Evolutionary conservation across 2,888 invertebrate genomes (phyloP).

Genomic region (Drosophila monieri): DNA sequence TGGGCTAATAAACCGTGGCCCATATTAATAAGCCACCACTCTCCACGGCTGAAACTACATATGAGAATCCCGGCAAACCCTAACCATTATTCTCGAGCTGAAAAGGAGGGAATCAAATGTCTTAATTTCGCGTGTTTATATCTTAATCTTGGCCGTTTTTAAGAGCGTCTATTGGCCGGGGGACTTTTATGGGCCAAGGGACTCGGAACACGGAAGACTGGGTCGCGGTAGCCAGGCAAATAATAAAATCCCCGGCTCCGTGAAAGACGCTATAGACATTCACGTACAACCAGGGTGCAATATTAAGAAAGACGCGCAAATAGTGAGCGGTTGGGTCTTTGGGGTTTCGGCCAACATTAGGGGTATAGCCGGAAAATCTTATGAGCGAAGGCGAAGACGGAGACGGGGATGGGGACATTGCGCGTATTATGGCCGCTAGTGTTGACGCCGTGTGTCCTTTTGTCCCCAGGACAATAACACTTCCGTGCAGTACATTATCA

Average conservation of each 20-base stretch:
- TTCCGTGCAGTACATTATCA: constrained; percentile 79
- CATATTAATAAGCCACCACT: constrained; percentile 22
- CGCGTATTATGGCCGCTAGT: constrained; percentile 65
- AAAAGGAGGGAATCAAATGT: constrained; percentile 33
- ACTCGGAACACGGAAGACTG: constrained; percentile 22
- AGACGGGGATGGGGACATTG: constrained; percentile 31
- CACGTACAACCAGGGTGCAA: constrained; percentile 23
- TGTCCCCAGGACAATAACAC: constrained; percentile 81
- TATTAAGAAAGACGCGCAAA: constrained; percentile 32
- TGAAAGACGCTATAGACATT: constrained; percentile 29
- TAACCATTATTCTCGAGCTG: constrained; percentile 12
- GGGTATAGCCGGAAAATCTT: constrained; percentile 3
- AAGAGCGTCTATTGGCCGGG: constrained; percentile 53
- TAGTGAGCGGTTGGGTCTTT: constrained; percentile 24
- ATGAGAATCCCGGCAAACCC: constrained; percentile 3
- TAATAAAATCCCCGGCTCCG: constrained; percentile 33
- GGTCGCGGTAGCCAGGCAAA: constrained; percentile 42
- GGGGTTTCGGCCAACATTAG: constrained; percentile 30
- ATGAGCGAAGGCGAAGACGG: constrained; percentile 19
- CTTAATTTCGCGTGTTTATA: constrained; percentile 60
- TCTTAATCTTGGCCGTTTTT: constrained; percentile 80
- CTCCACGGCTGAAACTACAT: not conserved
- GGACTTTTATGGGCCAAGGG: constrained; percentile 43
- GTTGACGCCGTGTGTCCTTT: constrained; percentile 74
- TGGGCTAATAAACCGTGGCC: constrained; percentile 31